phyloP scores from a whole-genome alignment of 2,113 vertebrate genomes.

The Ailuropoda melanoleuca region DNA sequence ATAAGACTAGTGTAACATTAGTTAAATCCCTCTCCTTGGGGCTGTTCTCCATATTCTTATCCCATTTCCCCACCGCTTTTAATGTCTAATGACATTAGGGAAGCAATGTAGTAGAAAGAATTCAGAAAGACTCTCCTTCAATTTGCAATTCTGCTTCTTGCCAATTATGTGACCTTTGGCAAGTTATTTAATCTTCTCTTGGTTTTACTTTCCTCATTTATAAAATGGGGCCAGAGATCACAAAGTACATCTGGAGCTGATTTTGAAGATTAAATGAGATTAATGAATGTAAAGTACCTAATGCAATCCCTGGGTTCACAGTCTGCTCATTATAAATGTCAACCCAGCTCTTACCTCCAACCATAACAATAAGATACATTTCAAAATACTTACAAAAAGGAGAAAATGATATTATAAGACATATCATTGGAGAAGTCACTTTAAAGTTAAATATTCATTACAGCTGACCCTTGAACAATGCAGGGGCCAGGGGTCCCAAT shows the following conservation, averaged over 20 bases:
- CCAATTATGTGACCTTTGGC: not conserved
- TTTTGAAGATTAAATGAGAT: conserved; percentile 6
- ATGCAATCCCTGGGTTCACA: not conserved
- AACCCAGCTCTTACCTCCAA: not conserved
- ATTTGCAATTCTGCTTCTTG: not conserved
- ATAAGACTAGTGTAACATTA: not conserved
- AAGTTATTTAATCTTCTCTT: not conserved
- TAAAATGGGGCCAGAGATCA: not conserved
- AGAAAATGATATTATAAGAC: not conserved
- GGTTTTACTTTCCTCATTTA: not conserved
- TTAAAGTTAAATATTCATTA: not conserved
- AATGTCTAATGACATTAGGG: not conserved
- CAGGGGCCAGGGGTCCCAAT: not conserved
- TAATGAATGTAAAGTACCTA: not conserved
- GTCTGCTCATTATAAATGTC: not conserved
- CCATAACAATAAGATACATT: not conserved
- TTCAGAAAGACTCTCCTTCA: not conserved
- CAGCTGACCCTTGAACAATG: not conserved
- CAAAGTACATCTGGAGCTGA: not conserved
- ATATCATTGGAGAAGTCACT: not conserved
- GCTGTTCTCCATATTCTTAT: not conserved
- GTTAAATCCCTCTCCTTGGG: not conserved
- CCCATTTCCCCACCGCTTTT: not conserved
- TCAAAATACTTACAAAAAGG: not conserved
- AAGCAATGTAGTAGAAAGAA: not conserved